Conservation (phyloP, 1,140 invertebrate genomes). For the Choristoneura fumiferana region DNA sequence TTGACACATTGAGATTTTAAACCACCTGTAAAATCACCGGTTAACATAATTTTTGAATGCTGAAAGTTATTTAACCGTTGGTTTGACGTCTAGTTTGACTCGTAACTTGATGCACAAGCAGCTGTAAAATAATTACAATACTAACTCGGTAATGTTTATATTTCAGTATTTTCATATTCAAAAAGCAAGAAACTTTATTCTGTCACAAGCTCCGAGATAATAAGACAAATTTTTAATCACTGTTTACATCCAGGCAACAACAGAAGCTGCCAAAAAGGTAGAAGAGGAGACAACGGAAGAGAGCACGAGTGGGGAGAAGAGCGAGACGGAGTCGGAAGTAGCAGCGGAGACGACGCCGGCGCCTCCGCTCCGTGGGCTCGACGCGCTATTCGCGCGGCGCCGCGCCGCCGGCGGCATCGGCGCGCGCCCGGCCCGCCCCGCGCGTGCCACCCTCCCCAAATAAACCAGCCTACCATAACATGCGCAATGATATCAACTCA, state of each 20-base stretch:
- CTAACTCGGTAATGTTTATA: too few species aligned
- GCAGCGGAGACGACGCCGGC: conserved; percentile 55
- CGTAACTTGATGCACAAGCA: too few species aligned
- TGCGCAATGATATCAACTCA: neutral
- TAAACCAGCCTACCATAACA: neutral
- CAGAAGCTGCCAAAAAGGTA: conserved; percentile 58
- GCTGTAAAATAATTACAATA: too few species aligned
- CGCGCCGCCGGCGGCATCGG: conserved; percentile 55
- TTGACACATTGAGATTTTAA: too few species aligned
- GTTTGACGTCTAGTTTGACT: too few species aligned
- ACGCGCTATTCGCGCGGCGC: conserved; percentile 57
- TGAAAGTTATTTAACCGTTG: too few species aligned
- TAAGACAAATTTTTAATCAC: too few species aligned
- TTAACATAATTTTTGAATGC: too few species aligned
- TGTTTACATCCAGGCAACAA: conserved; percentile 54
- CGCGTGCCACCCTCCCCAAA: conserved; percentile 37
- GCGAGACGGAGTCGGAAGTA: conserved; percentile 51
- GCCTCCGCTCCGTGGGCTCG: conserved; percentile 55
- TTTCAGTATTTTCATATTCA: too few species aligned
- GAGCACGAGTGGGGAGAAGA: conserved; percentile 55
- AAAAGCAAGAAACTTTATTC: too few species aligned
- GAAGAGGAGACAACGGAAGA: conserved; percentile 55
- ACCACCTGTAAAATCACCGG: too few species aligned
- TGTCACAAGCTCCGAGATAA: too few species aligned
- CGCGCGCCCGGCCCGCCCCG: conserved; percentile 46